phyloP scores from a whole-genome alignment of 35 echinoderm and acorn worm species.

The Anneissia japonica region DNA sequence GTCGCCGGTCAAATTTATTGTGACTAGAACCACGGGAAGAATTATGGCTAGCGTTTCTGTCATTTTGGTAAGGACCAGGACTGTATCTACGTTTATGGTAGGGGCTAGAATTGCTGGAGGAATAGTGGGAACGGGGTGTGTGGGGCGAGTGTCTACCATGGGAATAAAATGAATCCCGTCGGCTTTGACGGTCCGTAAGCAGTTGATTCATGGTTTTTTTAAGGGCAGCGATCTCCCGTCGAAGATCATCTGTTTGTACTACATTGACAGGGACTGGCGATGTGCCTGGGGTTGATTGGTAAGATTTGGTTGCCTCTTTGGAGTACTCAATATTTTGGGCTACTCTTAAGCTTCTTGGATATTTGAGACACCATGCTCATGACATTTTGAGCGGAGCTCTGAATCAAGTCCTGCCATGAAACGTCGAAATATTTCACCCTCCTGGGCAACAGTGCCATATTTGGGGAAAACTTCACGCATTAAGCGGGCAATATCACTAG shows the following conservation, averaged over 20 bases:
- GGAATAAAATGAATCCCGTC: background rate
- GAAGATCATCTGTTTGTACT: background rate
- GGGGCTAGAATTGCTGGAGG: background rate
- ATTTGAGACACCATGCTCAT: slow-evolving; percentile 50
- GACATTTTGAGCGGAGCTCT: slow-evolving; percentile 13
- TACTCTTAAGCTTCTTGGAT: background rate
- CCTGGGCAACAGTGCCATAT: slow-evolving; percentile 7
- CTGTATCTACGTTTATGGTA: background rate
- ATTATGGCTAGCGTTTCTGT: too few relatives aligned
- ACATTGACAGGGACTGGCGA: background rate
- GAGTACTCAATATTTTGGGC: slow-evolving; percentile 21
- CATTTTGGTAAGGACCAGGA: background rate
- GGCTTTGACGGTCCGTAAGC: too few relatives aligned
- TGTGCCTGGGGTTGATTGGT: background rate
- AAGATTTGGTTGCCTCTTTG: background rate
- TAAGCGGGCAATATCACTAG: background rate
- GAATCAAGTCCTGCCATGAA: slow-evolving; percentile 38
- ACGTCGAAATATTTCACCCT: slow-evolving; percentile 31
- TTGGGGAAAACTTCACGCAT: slow-evolving; percentile 5
- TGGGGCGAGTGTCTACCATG: too few relatives aligned
- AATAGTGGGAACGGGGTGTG: too few relatives aligned
- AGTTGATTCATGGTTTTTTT: background rate
- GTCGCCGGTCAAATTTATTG: background rate
- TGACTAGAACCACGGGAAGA: background rate
- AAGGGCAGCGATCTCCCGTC: background rate